Evolutionary conservation across 2,888 invertebrate species (phyloP).

Genomic region (Drosophila neutralis): DNA sequence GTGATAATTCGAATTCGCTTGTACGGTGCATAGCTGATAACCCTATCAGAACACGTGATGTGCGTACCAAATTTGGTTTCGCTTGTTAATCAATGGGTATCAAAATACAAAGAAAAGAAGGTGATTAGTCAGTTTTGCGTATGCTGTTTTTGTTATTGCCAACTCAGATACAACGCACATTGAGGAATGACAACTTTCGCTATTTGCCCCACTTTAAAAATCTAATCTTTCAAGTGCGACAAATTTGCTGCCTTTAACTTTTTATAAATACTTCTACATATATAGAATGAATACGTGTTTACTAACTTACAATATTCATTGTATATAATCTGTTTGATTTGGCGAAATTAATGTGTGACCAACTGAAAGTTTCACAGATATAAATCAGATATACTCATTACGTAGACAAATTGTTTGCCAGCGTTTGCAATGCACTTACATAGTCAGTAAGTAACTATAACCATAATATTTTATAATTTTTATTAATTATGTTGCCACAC

Average conservation of each 20-base stretch:
- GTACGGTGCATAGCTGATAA: background rate
- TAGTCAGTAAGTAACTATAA: background rate
- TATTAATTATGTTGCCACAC: background rate
- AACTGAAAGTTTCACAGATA: slow-evolving; percentile 6
- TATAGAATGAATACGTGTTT: slow-evolving; percentile 1
- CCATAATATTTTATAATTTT: no score
- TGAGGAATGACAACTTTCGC: slow-evolving; percentile 31
- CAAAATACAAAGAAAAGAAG: background rate
- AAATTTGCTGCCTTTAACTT: background rate
- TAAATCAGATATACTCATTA: background rate
- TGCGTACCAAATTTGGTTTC: background rate
- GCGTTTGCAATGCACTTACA: background rate
- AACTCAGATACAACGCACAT: slow-evolving; percentile 20
- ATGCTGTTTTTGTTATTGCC: slow-evolving; percentile 11
- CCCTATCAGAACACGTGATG: background rate
- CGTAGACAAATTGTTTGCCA: background rate
- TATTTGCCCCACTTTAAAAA: slow-evolving; percentile 40
- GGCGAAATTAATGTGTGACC: background rate
- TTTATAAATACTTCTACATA: background rate
- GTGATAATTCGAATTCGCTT: slow-evolving; percentile 47
- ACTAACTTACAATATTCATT: background rate
- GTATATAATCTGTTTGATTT: background rate
- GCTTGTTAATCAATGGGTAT: background rate
- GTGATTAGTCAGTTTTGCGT: slow-evolving; percentile 5
- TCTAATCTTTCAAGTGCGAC: slow-evolving; percentile 29